phyloP scores from a whole-genome alignment of 2,888 invertebrate genomes.

The Synanthedon vespiformis region DNA sequence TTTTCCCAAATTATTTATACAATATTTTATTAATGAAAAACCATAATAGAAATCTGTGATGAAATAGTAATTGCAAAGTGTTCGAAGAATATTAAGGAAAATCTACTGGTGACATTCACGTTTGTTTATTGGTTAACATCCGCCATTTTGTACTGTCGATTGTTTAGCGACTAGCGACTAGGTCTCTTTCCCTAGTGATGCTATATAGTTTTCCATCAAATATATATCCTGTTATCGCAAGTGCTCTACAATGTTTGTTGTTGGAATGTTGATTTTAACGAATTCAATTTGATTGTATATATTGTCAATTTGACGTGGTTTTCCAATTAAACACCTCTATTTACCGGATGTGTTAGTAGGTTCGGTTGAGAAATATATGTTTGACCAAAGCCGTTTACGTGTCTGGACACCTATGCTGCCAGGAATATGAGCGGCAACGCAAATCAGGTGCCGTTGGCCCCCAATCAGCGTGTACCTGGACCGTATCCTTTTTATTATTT shows the following conservation, averaged over 20 bases:
- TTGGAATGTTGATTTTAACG: conserved; percentile 52
- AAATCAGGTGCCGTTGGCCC: conserved; percentile 74
- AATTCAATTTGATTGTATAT: conserved; percentile 52
- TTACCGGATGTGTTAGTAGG: conserved; percentile 70
- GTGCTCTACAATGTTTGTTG: conserved; percentile 63
- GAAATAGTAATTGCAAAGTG: too few species aligned
- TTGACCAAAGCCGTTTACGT: conserved; percentile 74
- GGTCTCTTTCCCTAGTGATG: conserved; percentile 52
- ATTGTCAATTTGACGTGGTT: conserved; percentile 62
- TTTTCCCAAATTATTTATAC: too few species aligned
- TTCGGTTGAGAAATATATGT: conserved; percentile 67
- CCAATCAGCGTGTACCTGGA: conserved; percentile 69
- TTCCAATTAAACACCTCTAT: conserved; percentile 40
- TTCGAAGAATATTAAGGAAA: background rate
- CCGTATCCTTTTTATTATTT: conserved; percentile 68
- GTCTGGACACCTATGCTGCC: conserved; percentile 71
- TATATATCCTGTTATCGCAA: conserved; percentile 49
- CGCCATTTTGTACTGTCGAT: conserved; percentile 71
- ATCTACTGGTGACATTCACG: conserved; percentile 47
- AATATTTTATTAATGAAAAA: too few species aligned
- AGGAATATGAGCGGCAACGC: conserved; percentile 75
- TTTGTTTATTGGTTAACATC: conserved; percentile 70
- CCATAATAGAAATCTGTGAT: too few species aligned
- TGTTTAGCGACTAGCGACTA: conserved; percentile 70
- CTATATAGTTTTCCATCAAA: conserved; percentile 47